Conservation (phyloP, 2,888 invertebrate genomes). For the Apamea monoglypha region DNA sequence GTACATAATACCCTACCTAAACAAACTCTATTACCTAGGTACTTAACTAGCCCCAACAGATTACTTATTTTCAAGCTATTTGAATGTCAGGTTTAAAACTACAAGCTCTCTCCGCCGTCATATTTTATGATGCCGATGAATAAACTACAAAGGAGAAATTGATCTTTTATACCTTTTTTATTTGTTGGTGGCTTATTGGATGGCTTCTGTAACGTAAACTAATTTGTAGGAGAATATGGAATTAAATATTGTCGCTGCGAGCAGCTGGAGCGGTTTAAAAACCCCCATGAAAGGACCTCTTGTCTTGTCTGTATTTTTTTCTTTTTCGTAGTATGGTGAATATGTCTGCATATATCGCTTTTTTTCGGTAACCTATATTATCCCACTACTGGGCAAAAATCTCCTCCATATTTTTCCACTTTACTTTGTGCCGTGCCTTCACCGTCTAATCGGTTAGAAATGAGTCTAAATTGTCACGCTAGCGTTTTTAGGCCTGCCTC, state of each 20-base stretch:
- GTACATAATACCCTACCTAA: background rate
- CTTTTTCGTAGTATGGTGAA: background rate
- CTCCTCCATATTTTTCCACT: background rate
- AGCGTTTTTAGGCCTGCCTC: background rate
- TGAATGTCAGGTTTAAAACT: slow-evolving; percentile 48
- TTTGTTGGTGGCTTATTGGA: slow-evolving; percentile 34
- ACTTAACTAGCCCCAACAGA: slow-evolving; percentile 30
- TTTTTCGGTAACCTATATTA: too few species aligned
- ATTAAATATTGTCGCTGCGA: slow-evolving; percentile 20
- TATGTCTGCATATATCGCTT: too few species aligned
- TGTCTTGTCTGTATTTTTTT: too few species aligned
- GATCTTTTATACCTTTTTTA: slow-evolving; percentile 54
- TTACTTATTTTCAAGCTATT: slow-evolving; percentile 53
- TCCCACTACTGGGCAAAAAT: background rate
- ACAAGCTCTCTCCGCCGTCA: slow-evolving; percentile 42
- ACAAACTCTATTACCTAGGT: slow-evolving; percentile 32
- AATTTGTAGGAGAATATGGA: slow-evolving; percentile 34
- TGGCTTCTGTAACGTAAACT: slow-evolving; percentile 30
- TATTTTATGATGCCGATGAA: slow-evolving; percentile 51
- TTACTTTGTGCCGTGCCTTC: background rate
- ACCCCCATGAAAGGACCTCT: background rate
- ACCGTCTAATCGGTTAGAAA: background rate
- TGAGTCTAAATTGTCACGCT: background rate
- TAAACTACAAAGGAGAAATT: slow-evolving; percentile 51
- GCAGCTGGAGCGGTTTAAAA: background rate